Evolutionary conservation across 2,797 vertebrate species (phyloP).

Genomic region (Enteromius trimaculatus): DNA sequence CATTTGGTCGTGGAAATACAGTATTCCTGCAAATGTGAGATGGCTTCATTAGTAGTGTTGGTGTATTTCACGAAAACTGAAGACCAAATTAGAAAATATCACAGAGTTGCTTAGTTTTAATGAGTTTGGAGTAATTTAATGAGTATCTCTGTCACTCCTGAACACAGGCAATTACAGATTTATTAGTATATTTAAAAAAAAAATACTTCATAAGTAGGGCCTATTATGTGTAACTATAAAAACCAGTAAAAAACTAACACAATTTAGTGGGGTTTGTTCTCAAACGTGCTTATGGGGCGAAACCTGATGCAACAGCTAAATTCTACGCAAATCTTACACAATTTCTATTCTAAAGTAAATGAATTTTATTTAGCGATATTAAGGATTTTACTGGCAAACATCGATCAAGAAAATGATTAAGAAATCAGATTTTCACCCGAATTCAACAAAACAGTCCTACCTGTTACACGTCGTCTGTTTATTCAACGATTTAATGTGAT

Average conservation of each 20-base stretch:
- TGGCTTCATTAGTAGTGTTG: slow-evolving; percentile 78
- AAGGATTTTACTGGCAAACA: not conserved
- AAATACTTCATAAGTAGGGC: not conserved
- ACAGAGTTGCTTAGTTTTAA: slow-evolving; percentile 56
- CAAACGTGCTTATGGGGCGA: not conserved
- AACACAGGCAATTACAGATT: not conserved
- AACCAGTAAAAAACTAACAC: not conserved
- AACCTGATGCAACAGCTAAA: not conserved
- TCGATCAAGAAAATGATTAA: not conserved
- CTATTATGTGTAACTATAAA: not conserved
- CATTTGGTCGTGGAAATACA: slow-evolving; percentile 84
- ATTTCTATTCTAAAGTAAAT: not conserved
- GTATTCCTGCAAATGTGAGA: slow-evolving; percentile 74
- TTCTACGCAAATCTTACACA: not conserved
- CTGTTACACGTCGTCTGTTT: not conserved
- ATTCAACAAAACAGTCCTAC: not conserved
- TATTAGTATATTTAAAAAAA: not conserved
- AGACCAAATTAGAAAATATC: slow-evolving; percentile 66
- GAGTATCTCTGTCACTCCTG: not conserved
- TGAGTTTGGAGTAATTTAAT: slow-evolving; percentile 57
- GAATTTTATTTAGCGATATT: not conserved
- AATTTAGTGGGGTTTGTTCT: not conserved
- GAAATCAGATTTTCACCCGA: not conserved
- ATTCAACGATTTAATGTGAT: slow-evolving; percentile 21
- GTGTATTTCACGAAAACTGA: slow-evolving; percentile 74